Base-by-base conservation (phyloP, 2,888 invertebrate genomes). In the Plagodis dolabraria region DNA sequence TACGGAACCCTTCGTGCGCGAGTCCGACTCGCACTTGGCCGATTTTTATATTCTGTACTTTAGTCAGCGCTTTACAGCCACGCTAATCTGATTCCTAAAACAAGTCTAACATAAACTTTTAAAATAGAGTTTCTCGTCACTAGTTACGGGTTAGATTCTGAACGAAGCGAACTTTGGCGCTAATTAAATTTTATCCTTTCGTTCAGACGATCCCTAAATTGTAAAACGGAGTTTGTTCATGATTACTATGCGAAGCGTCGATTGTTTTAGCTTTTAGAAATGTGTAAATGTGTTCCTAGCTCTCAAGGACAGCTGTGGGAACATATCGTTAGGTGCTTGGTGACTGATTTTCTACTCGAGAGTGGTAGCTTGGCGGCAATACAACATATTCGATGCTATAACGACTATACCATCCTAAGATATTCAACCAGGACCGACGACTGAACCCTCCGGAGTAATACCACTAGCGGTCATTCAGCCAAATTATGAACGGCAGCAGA, bases 131-230 rank as follows among this genome's bases (percentile, higher is more conserved):
- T 53, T 46, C 40, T 11, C 47, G 0, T 36, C 10, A 12, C 44
- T 34, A 54, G 42, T 11, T 33, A 38, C n/a, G 40, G 56, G 33
- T 53, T 58, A 46, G 50, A 45, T 40, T 49, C 49, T 11, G 10
- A 54, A 46, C 49, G 7, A 54, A 42, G 40, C 35, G n/a, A 59
- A 59, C 59, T 54, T 47, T 47, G 35, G 50, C 46, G 11, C 54
- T 59, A 59, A 59, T 59, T 59, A 46, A 50, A 59, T 54, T 59
- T 50, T 22, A 47, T 11, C 46, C 49, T 40, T 49, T 44, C 36
- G 43, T 42, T 35, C 40, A 7, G 52, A 46, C 57, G 47, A 53
- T 53, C 48, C 53, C 43, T 22, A 33, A 54, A 47, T 47, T 59
- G 54, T 46, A 54, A 12, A 47, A 50, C 40, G 43, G 50, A 10